These are phyloP conservation scores for Chironomus riparius DNA, from an alignment of 2,888 invertebrate species.

Conservation along the genomic window DNA sequence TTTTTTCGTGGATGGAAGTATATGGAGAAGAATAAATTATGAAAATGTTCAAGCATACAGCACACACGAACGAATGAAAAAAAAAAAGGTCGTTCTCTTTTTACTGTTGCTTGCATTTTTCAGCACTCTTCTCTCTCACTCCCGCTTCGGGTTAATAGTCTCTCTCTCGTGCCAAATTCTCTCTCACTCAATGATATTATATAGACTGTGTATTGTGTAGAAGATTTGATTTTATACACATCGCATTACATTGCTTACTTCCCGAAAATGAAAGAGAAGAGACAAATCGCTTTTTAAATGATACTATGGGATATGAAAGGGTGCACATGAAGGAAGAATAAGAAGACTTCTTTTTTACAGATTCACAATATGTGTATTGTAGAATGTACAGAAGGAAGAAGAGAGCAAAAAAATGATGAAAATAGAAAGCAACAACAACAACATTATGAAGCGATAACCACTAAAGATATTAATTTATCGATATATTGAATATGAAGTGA, in stretches of 20 bases:
- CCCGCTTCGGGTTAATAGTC: not conserved
- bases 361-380: not conserved
- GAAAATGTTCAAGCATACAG: conserved; percentile 4
- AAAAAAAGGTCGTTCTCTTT: conserved; percentile 15
- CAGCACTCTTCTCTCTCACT: not conserved
- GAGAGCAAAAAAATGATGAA: not conserved
- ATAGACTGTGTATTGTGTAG: not conserved
- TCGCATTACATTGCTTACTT: not conserved
- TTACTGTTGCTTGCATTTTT: not conserved
- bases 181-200: too few species aligned
- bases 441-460: not conserved
- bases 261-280: not conserved
- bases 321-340: not conserved
- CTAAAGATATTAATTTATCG: conserved; percentile 12
- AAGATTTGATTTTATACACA: not conserved
- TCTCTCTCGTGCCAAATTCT: not conserved
- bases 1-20: not conserved
- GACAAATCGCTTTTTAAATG: conserved; percentile 9
- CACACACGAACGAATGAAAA: not conserved
- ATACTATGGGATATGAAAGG: not conserved
- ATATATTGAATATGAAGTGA: not conserved
- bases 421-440: too few species aligned
- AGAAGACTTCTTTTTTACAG: not conserved
- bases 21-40: conserved; percentile 6
- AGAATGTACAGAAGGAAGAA: not conserved